These are phyloP conservation scores for Pristionchus japonicus DNA, from an alignment of 2,888 invertebrate genomes.

Conservation along the genomic window DNA sequence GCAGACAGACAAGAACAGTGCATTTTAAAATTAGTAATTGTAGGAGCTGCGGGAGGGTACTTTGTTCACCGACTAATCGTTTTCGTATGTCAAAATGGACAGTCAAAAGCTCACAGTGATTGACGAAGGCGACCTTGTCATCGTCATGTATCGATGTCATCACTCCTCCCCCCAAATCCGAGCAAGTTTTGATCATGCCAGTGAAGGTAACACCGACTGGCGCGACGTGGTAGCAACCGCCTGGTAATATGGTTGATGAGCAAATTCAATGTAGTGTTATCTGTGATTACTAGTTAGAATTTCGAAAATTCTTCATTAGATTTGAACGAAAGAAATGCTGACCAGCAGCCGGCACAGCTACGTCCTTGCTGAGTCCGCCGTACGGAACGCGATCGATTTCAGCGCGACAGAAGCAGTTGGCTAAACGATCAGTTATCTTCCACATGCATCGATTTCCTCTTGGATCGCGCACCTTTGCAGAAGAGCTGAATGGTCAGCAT, in stretches of 20 bases:
- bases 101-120: background rate
- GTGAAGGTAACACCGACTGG: background rate
- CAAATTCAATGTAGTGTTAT: too few relatives aligned
- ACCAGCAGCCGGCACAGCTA: background rate
- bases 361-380: background rate
- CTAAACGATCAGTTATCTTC: too few relatives aligned
- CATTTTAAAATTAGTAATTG: too few relatives aligned
- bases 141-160: background rate
- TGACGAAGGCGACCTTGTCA: background rate
- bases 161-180: background rate
- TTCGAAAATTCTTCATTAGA: too few relatives aligned
- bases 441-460: too few relatives aligned
- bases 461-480: conserved; percentile 23
- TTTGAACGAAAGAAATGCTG: background rate
- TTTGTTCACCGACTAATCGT: background rate
- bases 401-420: background rate
- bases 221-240: background rate
- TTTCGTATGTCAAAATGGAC: background rate
- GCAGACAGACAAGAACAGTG: too few relatives aligned
- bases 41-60: too few relatives aligned
- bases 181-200: too few relatives aligned
- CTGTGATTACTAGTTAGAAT: too few relatives aligned
- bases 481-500: background rate
- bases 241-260: too few relatives aligned
- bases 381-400: background rate